Percentiles rank a stretch among this genome's conserved stretches.
These are phyloP conservation scores for Muraenolepis orangiensis DNA, from an alignment of 2,797 vertebrate species.

Conservation along the genomic window DNA sequence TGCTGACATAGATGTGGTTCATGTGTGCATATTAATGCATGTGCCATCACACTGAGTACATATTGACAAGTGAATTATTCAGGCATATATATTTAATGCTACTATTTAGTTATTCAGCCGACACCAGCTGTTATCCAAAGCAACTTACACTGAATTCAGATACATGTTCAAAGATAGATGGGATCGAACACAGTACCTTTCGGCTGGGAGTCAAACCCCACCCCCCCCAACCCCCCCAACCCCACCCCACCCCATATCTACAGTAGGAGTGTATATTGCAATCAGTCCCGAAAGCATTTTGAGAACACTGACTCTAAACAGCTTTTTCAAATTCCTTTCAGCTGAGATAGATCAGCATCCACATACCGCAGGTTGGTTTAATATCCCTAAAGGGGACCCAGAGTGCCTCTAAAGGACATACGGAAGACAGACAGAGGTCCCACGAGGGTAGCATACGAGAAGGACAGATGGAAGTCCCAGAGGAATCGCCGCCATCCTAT, in stretches of 20 bases:
- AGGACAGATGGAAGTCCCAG: background rate
- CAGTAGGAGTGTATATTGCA: background rate
- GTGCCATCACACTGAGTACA: background rate
- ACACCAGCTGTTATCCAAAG: background rate
- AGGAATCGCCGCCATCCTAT: background rate
- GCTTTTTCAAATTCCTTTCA: background rate
- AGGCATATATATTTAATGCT: background rate
- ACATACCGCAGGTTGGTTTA: background rate
- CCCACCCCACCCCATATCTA: background rate
- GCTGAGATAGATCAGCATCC: background rate
- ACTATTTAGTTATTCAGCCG: background rate
- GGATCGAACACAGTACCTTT: background rate
- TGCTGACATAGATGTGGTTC: slow-evolving; percentile 12
- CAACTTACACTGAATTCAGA: background rate
- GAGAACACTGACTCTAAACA: background rate
- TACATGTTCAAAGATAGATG: background rate
- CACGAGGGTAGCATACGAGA: background rate
- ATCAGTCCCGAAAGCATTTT: background rate
- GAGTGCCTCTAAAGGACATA: background rate
- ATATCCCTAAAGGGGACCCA: background rate
- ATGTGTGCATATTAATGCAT: slow-evolving; percentile 26
- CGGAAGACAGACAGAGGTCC: background rate
- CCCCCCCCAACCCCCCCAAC: too few relatives aligned
- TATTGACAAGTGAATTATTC: background rate
- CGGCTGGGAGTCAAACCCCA: background rate